Evolutionary conservation across 2,113 vertebrate species (phyloP).

Genomic region (Arenaria interpres): DNA sequence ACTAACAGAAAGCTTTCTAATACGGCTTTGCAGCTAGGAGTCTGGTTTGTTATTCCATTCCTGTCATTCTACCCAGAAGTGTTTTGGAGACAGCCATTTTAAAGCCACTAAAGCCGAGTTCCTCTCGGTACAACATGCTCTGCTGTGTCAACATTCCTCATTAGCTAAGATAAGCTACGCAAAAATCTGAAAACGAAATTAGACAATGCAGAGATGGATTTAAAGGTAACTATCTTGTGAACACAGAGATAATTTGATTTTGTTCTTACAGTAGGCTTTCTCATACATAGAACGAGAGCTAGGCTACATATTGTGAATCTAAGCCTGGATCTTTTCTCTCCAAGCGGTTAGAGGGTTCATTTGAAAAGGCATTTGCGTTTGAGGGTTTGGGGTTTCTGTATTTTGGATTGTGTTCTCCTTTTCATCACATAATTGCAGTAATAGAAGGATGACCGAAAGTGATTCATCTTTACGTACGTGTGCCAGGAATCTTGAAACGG

Average conservation of each 20-base stretch:
- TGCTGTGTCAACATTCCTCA: slow-evolving; percentile 1
- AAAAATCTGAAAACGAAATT: slow-evolving; percentile 25
- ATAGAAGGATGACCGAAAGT: not conserved
- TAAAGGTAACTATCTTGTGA: not conserved
- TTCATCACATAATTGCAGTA: not conserved
- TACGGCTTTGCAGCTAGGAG: not conserved
- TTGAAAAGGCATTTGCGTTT: not conserved
- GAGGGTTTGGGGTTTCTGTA: not conserved
- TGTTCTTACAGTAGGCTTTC: slow-evolving; percentile 17
- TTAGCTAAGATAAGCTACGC: slow-evolving; percentile 19
- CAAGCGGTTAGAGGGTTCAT: not conserved
- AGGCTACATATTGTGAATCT: not conserved
- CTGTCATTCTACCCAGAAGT: not conserved
- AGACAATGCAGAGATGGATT: not conserved
- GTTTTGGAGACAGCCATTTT: slow-evolving; percentile 12
- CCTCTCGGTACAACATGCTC: not conserved
- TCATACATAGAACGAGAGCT: not conserved
- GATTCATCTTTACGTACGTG: not conserved
- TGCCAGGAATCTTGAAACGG: not conserved
- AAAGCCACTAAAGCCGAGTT: not conserved
- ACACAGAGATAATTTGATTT: slow-evolving; percentile 19
- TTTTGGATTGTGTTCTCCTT: not conserved
- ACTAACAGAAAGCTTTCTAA: not conserved
- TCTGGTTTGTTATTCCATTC: not conserved
- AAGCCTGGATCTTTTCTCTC: not conserved